A percentile compares a stretch with the other conserved stretches of the same genome.
These are phyloP conservation scores for Trissolcus japonicus DNA, from an alignment of 2,888 invertebrate genomes.

Conservation along the genomic window DNA sequence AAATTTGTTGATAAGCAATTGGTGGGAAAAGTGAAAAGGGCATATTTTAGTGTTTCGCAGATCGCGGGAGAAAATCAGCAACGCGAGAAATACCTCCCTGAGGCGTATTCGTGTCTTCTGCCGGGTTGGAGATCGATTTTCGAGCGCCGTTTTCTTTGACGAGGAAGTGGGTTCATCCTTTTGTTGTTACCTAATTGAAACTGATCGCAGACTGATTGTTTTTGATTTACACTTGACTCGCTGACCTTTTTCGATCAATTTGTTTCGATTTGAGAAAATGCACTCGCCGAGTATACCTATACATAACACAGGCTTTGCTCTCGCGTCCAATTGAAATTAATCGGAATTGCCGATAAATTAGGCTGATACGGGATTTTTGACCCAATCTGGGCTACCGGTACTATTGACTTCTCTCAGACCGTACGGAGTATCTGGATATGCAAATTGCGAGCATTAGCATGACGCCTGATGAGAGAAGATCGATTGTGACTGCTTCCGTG, in stretches of 20 bases:
- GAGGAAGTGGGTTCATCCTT: slow-evolving; percentile 29
- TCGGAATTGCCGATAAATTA: slow-evolving; percentile 10
- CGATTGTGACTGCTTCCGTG: slow-evolving; percentile 47
- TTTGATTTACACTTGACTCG: slow-evolving; percentile 26
- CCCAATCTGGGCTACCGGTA: not conserved
- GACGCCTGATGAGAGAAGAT: slow-evolving; percentile 37
- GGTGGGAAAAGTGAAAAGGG: slow-evolving; percentile 45
- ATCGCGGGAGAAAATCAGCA: slow-evolving; percentile 40
- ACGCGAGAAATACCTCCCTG: slow-evolving; percentile 38
- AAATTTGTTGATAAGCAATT: not conserved
- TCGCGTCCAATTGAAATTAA: not conserved
- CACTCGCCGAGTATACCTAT: no score
- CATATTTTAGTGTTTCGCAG: slow-evolving; percentile 31
- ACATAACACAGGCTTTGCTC: no score
- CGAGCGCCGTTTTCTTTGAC: slow-evolving; percentile 8
- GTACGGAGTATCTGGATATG: slow-evolving; percentile 28
- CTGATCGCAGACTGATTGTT: slow-evolving; percentile 24
- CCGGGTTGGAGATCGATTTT: slow-evolving; percentile 30
- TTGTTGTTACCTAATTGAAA: slow-evolving; percentile 35
- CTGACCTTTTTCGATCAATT: slow-evolving; percentile 22
- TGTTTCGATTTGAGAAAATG: not conserved
- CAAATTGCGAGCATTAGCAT: slow-evolving; percentile 37
- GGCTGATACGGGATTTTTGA: slow-evolving; percentile 9
- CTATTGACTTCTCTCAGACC: slow-evolving; percentile 16
- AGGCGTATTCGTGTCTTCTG: slow-evolving; percentile 48